Evolutionary conservation across 1,140 invertebrate species (phyloP), one percentile per base, ranked within the genome.

Genomic region (Drosophila subpulchrella): DNA sequence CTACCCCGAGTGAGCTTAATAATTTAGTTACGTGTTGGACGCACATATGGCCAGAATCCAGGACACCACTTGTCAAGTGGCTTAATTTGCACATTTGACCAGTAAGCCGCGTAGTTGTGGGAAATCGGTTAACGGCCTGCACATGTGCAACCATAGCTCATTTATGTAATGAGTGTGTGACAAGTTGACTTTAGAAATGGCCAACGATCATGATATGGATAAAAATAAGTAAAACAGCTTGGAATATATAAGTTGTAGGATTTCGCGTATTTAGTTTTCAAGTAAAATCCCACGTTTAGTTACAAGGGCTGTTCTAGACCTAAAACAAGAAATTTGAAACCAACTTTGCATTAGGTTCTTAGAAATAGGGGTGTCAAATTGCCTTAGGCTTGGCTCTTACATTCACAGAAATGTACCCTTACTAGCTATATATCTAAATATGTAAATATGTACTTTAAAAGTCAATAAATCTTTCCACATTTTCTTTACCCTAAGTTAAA

Each of bases 11-110:
- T 30, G 46, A 74, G 56, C 60, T 86, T 75, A 86, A 85, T 81
- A 81, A 81, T 85, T 85, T 38, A 81, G 68, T 68, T 67, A 57
- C 63, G 55, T 51, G 79, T 30, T 51, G 57, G 59, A 36, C 34
- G 39, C 75, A 75, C 78, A 85, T 85, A 78, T 86, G 81, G 70
- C 56, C 56, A 47, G 39, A 41, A 59, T 61, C 39, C 34, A 59
- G 56, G 42, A 65, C 67, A 78, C 59, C 58, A 32, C 56, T 48
- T 34, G 32, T 15, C 41, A 7, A 24, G 39, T 47, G 34, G 34
- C 53, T 71, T 41, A 32, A 57, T 70, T 65, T 65, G 39, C 60
- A 56, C 58, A 47, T 34, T 55, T 73, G 47, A 10, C 42, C 39
- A 17, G 62, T 10, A 46, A 60, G 36, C 11, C 15, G 30, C 13